Percentiles rank a stretch among this genome's conserved stretches.
Conservation (phyloP, 2,888 invertebrate genomes). For the Brachyopa scutellaris region DNA sequence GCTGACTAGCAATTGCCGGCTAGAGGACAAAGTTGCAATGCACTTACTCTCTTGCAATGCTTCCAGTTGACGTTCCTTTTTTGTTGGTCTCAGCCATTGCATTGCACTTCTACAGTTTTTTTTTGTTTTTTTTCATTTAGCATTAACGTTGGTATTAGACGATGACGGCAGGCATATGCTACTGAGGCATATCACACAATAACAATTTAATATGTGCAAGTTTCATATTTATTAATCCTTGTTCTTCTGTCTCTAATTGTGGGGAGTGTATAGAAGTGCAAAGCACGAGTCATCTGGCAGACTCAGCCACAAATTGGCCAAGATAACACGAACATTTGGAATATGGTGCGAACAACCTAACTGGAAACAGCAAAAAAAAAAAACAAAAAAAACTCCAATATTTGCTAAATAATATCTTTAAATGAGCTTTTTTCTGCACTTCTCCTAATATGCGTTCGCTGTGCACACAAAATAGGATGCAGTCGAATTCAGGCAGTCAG, state of each 20-base stretch:
- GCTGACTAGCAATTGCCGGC: slow-evolving; percentile 26
- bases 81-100: neutral
- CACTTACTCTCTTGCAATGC: slow-evolving; percentile 6
- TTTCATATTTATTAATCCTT: slow-evolving; percentile 30
- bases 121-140: slow-evolving; percentile 1
- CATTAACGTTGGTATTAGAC: slow-evolving; percentile 8
- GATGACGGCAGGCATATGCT: neutral
- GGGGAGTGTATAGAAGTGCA: slow-evolving; percentile 8
- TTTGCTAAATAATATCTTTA: slow-evolving; percentile 25
- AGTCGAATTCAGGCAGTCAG: slow-evolving; percentile 3
- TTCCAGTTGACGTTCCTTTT: slow-evolving; percentile 1
- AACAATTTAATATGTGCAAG: slow-evolving; percentile 32
- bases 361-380: neutral
- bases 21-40: slow-evolving; percentile 12
- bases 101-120: slow-evolving; percentile 2
- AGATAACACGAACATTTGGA: slow-evolving; percentile 17
- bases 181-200: neutral
- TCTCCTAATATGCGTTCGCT: neutral
- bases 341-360: slow-evolving; percentile 24
- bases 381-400: slow-evolving; percentile 30
- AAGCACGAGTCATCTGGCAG: slow-evolving; percentile 2
- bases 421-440: slow-evolving; percentile 27
- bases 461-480: neutral
- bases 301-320: slow-evolving; percentile 6
- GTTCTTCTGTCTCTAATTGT: slow-evolving; percentile 16